Base-by-base conservation (phyloP, 2,113 vertebrate genomes). In the Anarhynchus alexandrinus region DNA sequence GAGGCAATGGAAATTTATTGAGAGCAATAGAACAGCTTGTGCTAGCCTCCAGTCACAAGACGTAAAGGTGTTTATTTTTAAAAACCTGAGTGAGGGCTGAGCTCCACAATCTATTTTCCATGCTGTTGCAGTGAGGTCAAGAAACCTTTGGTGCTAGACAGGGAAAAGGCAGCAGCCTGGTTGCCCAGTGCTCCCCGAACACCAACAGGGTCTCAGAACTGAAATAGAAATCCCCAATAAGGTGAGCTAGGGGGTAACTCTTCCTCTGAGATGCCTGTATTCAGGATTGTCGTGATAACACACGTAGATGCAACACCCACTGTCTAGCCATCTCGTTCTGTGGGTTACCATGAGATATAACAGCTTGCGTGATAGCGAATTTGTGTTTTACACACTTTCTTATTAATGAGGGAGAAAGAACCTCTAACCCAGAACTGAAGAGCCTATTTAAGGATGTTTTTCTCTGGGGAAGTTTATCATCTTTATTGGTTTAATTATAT, bases 61-160 rank as follows among this genome's bases (percentile, higher is more conserved):
- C 43, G 36, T 21, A 71, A 83, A 83, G n/a, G 73, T 64, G 29
- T 77, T 88, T 93, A 69, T 89, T 95, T 96, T 92, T 16, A 62
- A 89, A 86, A 88, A 80, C 0, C 0, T 1, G 2, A 77, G 22
- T 34, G 58, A 90, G 25, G 32, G 13, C 19, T 84, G n/a, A 47
- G 43, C 0, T 5, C 74, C 52, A 27, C 52, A 27, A 47, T n/a
- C 40, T 40, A 10, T 86, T 92, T 94, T 94, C 72, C 67, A 81
- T 76, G 25, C 57, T 73, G 30, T 51, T 71, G 51, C 71, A n/a
- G 79, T 2, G 18, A 80, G 12, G 10, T 81, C 47, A 74, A 59
- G 49, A n/a, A 91, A 43, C 23, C 34, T 78, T 65, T 59, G 57
- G 34, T 79, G 38, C 43, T 47, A 52, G 59, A 30, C 2, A n/a